Percentiles rank a stretch among this genome's conserved stretches.
Conservation (phyloP, 1,140 invertebrate species). For the Galleria mellonella region DNA sequence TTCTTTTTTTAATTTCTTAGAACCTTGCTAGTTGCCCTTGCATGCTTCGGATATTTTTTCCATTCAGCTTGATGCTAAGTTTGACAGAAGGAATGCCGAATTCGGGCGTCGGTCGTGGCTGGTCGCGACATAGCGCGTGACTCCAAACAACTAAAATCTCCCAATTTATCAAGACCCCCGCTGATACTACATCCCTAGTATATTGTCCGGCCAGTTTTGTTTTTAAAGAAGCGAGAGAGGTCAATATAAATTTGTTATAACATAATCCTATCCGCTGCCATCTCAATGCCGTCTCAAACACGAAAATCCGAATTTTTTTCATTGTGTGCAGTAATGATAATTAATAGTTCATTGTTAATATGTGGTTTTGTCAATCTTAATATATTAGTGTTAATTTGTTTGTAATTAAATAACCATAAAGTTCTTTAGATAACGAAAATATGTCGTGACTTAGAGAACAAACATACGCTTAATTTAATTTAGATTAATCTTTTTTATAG, state of each 20-base stretch:
- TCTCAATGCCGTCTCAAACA: conserved; percentile 65
- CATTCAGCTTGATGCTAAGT: conserved; percentile 48
- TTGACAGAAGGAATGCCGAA: conserved; percentile 61
- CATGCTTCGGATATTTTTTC: conserved; percentile 44
- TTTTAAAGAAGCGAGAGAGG: background rate
- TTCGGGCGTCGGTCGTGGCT: conserved; percentile 33
- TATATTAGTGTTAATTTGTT: conserved; percentile 54
- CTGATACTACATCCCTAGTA: background rate
- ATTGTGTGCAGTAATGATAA: conserved; percentile 52
- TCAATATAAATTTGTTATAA: conserved; percentile 20
- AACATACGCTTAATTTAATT: too few species aligned
- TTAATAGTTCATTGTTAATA: conserved; percentile 58
- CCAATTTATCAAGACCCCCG: conserved; percentile 29
- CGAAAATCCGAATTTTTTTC: conserved; percentile 58
- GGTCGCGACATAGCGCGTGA: conserved; percentile 43
- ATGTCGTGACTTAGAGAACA: too few species aligned
- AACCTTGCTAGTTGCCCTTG: conserved; percentile 42
- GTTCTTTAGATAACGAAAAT: background rate
- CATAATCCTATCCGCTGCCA: conserved; percentile 54
- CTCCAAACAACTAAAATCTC: conserved; percentile 22
- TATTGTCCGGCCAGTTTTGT: too few species aligned
- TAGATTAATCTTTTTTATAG: too few species aligned
- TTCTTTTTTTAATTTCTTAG: conserved; percentile 26
- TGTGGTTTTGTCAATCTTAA: conserved; percentile 50
- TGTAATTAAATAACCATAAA: conserved; percentile 12